Percentiles rank a stretch among this genome's conserved stretches.
Conservation (phyloP, 1,140 invertebrate species). For the Trachymyrmex septentrionalis region DNA sequence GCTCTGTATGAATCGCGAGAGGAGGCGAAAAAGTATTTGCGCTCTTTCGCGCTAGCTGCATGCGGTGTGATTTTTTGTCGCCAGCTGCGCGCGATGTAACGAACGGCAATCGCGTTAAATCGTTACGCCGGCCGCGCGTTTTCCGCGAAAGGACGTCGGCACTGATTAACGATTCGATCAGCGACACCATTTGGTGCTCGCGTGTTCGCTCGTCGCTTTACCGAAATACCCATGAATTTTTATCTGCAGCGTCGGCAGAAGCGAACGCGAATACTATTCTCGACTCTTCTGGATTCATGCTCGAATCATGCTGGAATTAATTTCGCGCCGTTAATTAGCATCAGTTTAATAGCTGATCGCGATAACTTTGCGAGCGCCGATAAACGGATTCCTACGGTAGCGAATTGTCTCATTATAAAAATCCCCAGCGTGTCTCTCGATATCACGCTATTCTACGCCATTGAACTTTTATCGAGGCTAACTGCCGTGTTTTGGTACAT, state of each 20-base stretch:
- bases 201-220: slow-evolving; percentile 19
- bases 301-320: slow-evolving; percentile 51
- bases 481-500: slow-evolving; percentile 79
- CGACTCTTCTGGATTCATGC: slow-evolving; percentile 25
- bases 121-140: slow-evolving; percentile 59
- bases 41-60: slow-evolving; percentile 16
- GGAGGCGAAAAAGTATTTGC: slow-evolving; percentile 37
- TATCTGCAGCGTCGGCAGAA: slow-evolving; percentile 12
- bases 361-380: slow-evolving; percentile 73
- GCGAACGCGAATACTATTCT: background rate
- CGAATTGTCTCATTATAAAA: slow-evolving; percentile 66
- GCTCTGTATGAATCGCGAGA: slow-evolving; percentile 22
- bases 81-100: slow-evolving; percentile 44
- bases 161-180: slow-evolving; percentile 65
- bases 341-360: slow-evolving; percentile 71
- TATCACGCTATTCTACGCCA: slow-evolving; percentile 61
- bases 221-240: slow-evolving; percentile 58
- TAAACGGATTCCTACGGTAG: slow-evolving; percentile 71
- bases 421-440: slow-evolving; percentile 24
- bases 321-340: slow-evolving; percentile 53
- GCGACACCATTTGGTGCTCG: slow-evolving; percentile 52
- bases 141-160: slow-evolving; percentile 58
- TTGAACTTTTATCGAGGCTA: slow-evolving; percentile 72
- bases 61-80: slow-evolving; percentile 56
- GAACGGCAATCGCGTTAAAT: slow-evolving; percentile 64